Evolutionary conservation across 1,140 invertebrate species (phyloP), one percentile per base, ranked within the genome.

Genomic region (Tribolium castaneum): DNA sequence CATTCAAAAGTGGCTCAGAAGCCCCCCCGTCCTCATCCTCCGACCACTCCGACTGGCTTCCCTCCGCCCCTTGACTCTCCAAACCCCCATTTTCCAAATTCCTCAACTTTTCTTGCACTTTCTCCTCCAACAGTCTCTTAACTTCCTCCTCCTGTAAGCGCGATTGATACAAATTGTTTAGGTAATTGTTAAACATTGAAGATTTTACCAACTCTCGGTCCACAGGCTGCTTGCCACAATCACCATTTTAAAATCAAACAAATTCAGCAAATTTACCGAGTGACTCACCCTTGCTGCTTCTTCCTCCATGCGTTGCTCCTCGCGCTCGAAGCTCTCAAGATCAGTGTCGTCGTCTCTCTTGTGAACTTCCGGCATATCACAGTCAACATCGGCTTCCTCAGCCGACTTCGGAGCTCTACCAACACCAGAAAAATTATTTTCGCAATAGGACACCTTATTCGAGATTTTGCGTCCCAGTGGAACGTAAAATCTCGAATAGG

Each of bases 31-130:
- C 89, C 77, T 89, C 88, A 82, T 93, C 92, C 79, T 93, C 92
- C 78, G 92, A 94, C 94, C 94, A 95, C 84, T 94, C 94, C 22
- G 93, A 95, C 81, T 93, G 92, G 86, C 92, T 93, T 82, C 91
- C 82, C 78, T 82, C 80, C 6, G 75, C 30, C 12, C 13, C 16
- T 19, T 66, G 35, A 59, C 0, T 73, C 59, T 30, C 66, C 70
- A 7, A 22, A 12, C 2, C 52, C 13, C 54, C 51, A 76, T 82
- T 80, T 51, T 86, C 85, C 25, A 84, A 73, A 76, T 81, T 85
- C 14, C 81, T 79, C 10, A 86, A 77, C 78, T 86, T 86, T 73
- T 85, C 83, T 56, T 86, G 84, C 1, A 86, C 84, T 75, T 86
- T 85, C 80, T 89, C 86, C 75, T 87, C 88, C 51, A 90, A 81